Conservation (phyloP, 1,140 invertebrate genomes). For the Drosophila subpulchrella region DNA sequence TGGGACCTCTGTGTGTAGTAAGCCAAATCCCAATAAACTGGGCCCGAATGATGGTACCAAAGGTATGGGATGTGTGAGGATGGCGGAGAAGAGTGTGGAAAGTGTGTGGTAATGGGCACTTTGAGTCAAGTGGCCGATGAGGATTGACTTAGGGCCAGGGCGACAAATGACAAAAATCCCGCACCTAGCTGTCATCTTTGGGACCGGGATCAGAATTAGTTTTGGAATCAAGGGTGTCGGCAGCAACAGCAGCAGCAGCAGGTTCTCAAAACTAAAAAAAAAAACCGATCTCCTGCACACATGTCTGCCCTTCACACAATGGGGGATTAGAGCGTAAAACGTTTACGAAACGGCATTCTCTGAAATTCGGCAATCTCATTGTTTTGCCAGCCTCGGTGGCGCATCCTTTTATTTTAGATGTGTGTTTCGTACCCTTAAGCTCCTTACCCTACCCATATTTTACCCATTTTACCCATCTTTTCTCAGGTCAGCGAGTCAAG, state of each 20-base stretch:
- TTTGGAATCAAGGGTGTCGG: conserved; percentile 39
- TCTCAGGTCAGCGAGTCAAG: conserved; percentile 2
- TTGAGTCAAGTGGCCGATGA: conserved; percentile 33
- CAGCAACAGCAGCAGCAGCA: background rate
- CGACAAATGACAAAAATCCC: conserved; percentile 20
- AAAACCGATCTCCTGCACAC: conserved; percentile 44
- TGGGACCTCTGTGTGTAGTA: conserved; percentile 24
- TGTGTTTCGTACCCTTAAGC: conserved; percentile 1
- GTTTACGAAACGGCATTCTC: conserved; percentile 49
- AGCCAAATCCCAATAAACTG: conserved; percentile 63
- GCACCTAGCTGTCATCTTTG: conserved; percentile 11
- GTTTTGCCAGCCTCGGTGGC: conserved; percentile 71
- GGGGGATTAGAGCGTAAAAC: conserved; percentile 73
- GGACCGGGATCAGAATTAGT: background rate
- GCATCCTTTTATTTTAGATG: conserved; percentile 53
- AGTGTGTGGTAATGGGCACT: conserved; percentile 8
- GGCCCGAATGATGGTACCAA: background rate
- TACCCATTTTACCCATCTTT: background rate
- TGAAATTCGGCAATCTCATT: conserved; percentile 70
- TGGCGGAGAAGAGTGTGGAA: background rate
- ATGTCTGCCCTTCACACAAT: conserved; percentile 74
- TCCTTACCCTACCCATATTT: background rate
- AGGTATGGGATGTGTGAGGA: conserved; percentile 5
- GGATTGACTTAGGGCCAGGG: conserved; percentile 14
- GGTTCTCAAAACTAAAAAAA: conserved; percentile 24